These are phyloP conservation scores for Morus bassanus DNA, from an alignment of 2,797 vertebrate genomes.

Conservation along the genomic window DNA sequence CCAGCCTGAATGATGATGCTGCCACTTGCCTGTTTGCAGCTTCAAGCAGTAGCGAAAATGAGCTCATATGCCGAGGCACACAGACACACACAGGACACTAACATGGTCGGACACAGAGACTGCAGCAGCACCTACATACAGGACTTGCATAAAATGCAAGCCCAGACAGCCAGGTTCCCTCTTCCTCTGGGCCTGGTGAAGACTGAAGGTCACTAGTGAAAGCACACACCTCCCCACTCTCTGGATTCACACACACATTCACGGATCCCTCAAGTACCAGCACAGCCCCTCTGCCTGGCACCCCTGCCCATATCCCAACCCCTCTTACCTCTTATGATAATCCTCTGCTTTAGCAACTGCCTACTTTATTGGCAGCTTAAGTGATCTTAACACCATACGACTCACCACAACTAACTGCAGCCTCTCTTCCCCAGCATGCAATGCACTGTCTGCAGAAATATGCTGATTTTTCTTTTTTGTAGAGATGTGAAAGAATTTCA, in stretches of 20 bases:
- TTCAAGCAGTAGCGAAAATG: background rate
- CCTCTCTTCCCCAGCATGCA: background rate
- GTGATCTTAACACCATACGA: background rate
- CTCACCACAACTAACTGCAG: background rate
- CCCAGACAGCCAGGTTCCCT: background rate
- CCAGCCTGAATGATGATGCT: background rate
- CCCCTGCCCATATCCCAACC: background rate
- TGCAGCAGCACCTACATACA: background rate
- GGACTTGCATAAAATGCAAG: background rate
- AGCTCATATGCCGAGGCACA: background rate
- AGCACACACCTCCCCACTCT: accelerated
- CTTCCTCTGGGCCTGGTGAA: background rate
- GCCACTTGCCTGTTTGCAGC: background rate
- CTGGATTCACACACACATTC: background rate
- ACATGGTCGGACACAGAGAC: background rate
- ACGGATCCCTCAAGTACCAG: background rate
- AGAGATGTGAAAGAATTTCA: background rate
- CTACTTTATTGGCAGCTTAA: background rate
- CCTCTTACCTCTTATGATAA: background rate
- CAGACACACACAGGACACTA: accelerated
- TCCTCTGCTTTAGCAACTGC: background rate
- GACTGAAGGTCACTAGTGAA: background rate
- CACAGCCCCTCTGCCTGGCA: background rate
- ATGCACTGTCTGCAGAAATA: background rate
- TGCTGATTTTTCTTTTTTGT: background rate